phyloP scores from a whole-genome alignment of 2,113 vertebrate species.

The Epinephelus cyanopodus region DNA sequence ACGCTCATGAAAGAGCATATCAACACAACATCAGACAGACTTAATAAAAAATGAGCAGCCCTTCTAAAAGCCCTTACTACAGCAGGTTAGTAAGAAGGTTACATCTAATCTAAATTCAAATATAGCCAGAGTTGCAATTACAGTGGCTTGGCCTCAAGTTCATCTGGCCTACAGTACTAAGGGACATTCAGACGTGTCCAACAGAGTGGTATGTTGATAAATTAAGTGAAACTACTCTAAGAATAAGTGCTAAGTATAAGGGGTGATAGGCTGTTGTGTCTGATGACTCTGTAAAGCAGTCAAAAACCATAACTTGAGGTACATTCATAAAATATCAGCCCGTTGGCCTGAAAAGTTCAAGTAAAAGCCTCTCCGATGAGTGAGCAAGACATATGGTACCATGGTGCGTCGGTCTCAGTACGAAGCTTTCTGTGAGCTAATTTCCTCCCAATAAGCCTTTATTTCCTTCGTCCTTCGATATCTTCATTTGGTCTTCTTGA shows the following conservation, averaged over 20 bases:
- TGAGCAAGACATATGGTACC: slow-evolving; percentile 51
- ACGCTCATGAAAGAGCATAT: slow-evolving; percentile 27
- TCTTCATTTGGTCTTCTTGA: slow-evolving; percentile 84
- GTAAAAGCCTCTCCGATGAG: slow-evolving; percentile 76
- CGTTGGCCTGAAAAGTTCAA: slow-evolving; percentile 74
- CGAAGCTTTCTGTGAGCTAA: slow-evolving; percentile 37
- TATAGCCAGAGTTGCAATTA: slow-evolving; percentile 43
- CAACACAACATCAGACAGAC: slow-evolving; percentile 29
- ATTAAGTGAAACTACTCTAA: slow-evolving; percentile 34
- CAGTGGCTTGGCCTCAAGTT: slow-evolving; percentile 64
- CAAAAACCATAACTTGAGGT: slow-evolving; percentile 76
- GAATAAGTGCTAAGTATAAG: slow-evolving; percentile 48
- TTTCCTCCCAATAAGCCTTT: slow-evolving; percentile 49
- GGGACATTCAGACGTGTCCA: slow-evolving; percentile 53
- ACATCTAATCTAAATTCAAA: slow-evolving; percentile 47
- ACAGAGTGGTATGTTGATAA: slow-evolving; percentile 50
- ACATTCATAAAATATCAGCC: slow-evolving; percentile 77
- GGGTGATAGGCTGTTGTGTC: slow-evolving; percentile 38
- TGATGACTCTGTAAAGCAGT: slow-evolving; percentile 69
- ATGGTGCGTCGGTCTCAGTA: slow-evolving; percentile 29
- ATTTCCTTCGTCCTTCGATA: slow-evolving; percentile 47
- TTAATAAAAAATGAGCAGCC: slow-evolving; percentile 20
- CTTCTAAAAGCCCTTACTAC: slow-evolving; percentile 48
- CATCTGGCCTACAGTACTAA: slow-evolving; percentile 70
- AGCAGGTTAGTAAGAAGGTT: slow-evolving; percentile 57